Evolutionary conservation across 2,113 vertebrate species (phyloP).

Genomic region (Empidonax alnorum): DNA sequence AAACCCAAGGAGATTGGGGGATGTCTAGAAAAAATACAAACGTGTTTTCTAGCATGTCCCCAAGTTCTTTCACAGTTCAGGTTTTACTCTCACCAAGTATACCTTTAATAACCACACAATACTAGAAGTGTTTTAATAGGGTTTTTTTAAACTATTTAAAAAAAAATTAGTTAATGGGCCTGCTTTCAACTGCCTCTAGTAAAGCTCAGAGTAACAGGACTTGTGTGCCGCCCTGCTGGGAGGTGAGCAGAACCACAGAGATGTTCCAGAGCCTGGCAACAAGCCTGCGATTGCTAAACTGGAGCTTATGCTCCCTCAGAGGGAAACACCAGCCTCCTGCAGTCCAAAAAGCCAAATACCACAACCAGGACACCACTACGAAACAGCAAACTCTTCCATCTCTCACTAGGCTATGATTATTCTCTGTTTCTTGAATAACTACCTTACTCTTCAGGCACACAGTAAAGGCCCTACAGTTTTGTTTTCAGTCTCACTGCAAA

Average conservation of each 20-base stretch:
- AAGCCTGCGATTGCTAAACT: neutral
- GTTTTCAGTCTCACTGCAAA: neutral
- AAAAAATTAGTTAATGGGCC: neutral
- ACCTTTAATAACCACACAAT: neutral
- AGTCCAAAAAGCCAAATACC: neutral
- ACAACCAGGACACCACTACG: neutral
- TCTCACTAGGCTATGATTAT: neutral
- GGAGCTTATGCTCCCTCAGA: rapidly evolving
- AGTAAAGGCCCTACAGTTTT: neutral
- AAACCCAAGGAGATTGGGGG: neutral
- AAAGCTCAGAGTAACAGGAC: neutral
- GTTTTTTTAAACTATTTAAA: neutral
- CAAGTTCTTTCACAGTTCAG: neutral
- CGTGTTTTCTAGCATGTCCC: neutral
- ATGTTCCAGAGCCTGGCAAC: neutral
- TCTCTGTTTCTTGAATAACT: neutral
- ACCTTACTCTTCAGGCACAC: neutral
- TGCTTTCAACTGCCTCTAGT: neutral
- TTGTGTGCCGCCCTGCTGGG: neutral
- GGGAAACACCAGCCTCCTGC: neutral
- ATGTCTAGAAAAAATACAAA: neutral
- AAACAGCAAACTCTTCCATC: neutral
- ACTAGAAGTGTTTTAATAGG: neutral
- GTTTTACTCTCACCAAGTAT: neutral
- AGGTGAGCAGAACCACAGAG: neutral